phyloP scores from a whole-genome alignment of 2,113 vertebrate species.

The Poeciliopsis occidentalis region DNA sequence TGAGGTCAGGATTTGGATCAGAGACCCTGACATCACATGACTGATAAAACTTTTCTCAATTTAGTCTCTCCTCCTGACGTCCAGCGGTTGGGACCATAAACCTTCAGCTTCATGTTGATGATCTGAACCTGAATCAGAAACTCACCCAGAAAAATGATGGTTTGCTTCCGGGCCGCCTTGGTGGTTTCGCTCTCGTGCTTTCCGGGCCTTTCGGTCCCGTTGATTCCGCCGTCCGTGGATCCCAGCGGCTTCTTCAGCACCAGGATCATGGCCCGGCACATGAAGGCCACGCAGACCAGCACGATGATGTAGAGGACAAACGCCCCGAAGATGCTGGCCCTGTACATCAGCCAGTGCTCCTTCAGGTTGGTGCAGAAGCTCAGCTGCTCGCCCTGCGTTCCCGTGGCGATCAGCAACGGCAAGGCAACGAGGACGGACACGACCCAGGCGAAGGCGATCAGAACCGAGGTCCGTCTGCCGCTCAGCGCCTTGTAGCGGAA shows the following conservation, averaged over 20 bases:
- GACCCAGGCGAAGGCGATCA: constrained; percentile 89
- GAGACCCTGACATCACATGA: too few relatives aligned
- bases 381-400: constrained; percentile 85
- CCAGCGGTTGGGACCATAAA: too few relatives aligned
- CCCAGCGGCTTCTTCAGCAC: constrained; percentile 74
- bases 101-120: background rate
- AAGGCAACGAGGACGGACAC: constrained; percentile 86
- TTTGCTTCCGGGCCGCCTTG: constrained; percentile 86
- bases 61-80: too few relatives aligned
- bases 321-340: constrained; percentile 85
- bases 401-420: constrained; percentile 88
- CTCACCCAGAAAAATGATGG: constrained; percentile 86
- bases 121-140: background rate
- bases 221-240: constrained; percentile 10
- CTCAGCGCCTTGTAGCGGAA: constrained; percentile 85
- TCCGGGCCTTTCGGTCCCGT: background rate
- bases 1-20: background rate
- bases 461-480: constrained; percentile 72
- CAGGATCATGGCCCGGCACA: constrained; percentile 91
- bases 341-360: constrained; percentile 86
- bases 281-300: constrained; percentile 84
- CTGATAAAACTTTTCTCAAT: too few relatives aligned
- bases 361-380: constrained; percentile 92
- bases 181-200: constrained; percentile 75
- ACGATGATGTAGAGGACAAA: constrained; percentile 89